phyloP scores from a whole-genome alignment of 2,797 vertebrate genomes.

The Leucoraja ocellata region DNA sequence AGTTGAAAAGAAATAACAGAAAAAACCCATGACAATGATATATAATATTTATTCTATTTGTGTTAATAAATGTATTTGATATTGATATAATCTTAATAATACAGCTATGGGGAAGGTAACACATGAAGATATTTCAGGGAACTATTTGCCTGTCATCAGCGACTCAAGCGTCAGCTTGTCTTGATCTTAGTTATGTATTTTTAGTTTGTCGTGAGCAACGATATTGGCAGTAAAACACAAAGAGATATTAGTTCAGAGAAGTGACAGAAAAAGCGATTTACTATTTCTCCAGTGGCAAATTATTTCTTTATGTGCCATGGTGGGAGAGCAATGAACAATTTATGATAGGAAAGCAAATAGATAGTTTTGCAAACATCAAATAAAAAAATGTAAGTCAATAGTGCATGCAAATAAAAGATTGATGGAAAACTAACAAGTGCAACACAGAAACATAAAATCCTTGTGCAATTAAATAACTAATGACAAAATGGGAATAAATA shows the following conservation, averaged over 20 bases:
- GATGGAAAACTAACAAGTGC: neutral
- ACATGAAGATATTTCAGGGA: constrained; percentile 46
- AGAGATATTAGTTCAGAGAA: constrained; percentile 51
- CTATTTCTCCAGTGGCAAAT: constrained; percentile 48
- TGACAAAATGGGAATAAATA: neutral
- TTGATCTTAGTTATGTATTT: constrained; percentile 83
- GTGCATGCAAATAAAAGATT: neutral
- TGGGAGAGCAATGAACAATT: constrained; percentile 47
- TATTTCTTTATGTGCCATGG: constrained; percentile 49
- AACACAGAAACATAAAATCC: neutral
- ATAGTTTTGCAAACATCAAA: neutral
- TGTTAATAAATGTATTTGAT: neutral
- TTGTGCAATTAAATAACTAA: constrained; percentile 5
- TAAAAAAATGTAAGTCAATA: neutral
- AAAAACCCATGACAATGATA: neutral
- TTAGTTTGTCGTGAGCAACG: constrained; percentile 54
- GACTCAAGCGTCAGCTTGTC: constrained; percentile 74
- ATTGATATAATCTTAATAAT: neutral
- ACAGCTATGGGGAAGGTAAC: neutral
- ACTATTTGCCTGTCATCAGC: constrained; percentile 77
- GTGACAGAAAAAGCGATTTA: constrained; percentile 62
- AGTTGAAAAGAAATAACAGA: neutral
- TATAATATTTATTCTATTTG: neutral
- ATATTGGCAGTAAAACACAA: constrained; percentile 51
- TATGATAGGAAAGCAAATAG: constrained; percentile 40